phyloP scores from a whole-genome alignment of 1,140 invertebrate genomes.

The Parapsyche elsis region DNA sequence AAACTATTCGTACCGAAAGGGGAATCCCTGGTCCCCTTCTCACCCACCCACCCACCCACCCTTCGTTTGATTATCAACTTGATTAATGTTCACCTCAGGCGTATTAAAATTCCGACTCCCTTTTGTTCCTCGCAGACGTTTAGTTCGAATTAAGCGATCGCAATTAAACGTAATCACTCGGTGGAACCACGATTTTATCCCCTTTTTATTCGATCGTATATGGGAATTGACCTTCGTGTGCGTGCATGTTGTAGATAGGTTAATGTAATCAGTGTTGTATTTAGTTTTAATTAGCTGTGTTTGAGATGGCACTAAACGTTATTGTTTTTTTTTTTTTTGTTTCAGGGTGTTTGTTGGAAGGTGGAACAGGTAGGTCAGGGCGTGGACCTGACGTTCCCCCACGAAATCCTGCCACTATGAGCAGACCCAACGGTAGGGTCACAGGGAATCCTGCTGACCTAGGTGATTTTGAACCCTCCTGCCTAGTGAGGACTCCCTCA shows the following conservation, averaged over 20 bases:
- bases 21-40: neutral
- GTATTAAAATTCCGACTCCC: slow-evolving; percentile 53
- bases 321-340: slow-evolving; percentile 60
- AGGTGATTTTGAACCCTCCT: slow-evolving; percentile 89
- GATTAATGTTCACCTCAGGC: slow-evolving; percentile 53
- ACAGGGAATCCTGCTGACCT: slow-evolving; percentile 80
- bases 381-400: slow-evolving; percentile 83
- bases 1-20: slow-evolving; percentile 47
- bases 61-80: slow-evolving; percentile 51
- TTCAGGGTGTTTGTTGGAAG: slow-evolving; percentile 87
- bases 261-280: neutral
- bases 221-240: neutral
- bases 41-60: neutral
- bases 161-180: slow-evolving; percentile 19
- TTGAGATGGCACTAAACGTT: neutral
- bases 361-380: slow-evolving; percentile 69
- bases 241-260: neutral
- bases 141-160: slow-evolving; percentile 33
- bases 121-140: slow-evolving; percentile 4
- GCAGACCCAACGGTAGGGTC: slow-evolving; percentile 84
- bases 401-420: slow-evolving; percentile 86
- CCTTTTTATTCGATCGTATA: neutral
- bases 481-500: slow-evolving; percentile 88
- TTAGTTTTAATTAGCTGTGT: neutral
- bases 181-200: neutral